Base-by-base conservation (phyloP, 2,113 vertebrate species). In the Epinephelus lanceolatus region DNA sequence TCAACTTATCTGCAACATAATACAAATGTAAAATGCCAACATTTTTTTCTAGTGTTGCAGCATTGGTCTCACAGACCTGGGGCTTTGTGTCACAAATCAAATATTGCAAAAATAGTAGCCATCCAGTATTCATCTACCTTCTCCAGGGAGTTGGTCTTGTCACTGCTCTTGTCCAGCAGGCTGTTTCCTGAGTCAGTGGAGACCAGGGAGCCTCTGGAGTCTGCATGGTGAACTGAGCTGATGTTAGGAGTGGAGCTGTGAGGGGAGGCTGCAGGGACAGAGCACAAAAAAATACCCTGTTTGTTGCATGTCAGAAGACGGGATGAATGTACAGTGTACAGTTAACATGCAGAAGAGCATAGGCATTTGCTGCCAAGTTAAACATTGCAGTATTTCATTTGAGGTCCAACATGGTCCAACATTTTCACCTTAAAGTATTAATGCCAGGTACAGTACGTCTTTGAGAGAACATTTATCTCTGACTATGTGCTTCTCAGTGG, bases 141-240 rank as follows among this genome's bases (percentile, higher is more conserved):
- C 70, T 99, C 98, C 84, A 98, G 92, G 10, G 96, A 98, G 90
- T 96, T 96, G 91, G 94, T 97, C 88, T 96, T 98, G 68, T 99
- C 98, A 9, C 92, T 95, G 53, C 94, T 97, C 89, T 96, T 97
- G 89, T 99, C 98, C 77, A 95, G 95, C 37, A 99, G 93, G 90
- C 98, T 98, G 94, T 95, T 98, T 75, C 96, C 97, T 0, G 98
- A 99, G 91, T 99, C 98, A 0, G 97, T 99, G 93, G 98, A 99
- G 90, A 98, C 92, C 70, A 99, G 96, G 15, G 98, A 99, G 25
- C 97, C 97, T 90, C 98, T 96, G n/a, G 98, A 99, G 88, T 98
- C 98, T 3, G 97, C 96, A 0, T 96, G 97, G 60, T 96, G 96
- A 85, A 98, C 97, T 0, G 95, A 96, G 61, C 95, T 96, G 83